Base-by-base conservation (phyloP, 2,113 vertebrate genomes). In the Dasypus novemcinctus region DNA sequence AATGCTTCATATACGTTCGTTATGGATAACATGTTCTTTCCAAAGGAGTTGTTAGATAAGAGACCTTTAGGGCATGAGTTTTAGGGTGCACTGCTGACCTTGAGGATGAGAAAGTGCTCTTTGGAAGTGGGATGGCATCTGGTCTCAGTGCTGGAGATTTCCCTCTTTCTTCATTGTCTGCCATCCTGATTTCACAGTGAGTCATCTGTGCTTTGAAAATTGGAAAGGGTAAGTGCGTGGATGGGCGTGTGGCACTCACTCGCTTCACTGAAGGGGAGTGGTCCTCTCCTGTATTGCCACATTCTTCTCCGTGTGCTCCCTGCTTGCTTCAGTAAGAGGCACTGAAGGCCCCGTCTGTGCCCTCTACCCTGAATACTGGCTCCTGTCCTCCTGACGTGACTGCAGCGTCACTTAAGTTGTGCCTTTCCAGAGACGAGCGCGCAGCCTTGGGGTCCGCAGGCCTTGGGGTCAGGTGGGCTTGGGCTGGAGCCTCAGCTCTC, bases 61-160 rank as follows among this genome's bases (percentile, higher is more conserved):
- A n/a, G 54, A 21, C 21, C n/a, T 2, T n/a, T n/a, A 33, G n/a
- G 31, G 64, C 5, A 0, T 91, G 25, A 7, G 57, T 97, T 83
- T 89, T 75, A 76, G 68, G 96, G 93, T 81, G 54, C 11, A 46
- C 78, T 87, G 92, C n/a, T n/a, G n/a, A n/a, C n/a, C n/a, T 43
- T 9, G 87, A 33, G 54, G 46, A 66, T 61, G 54, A 91, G 90
- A 36, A 95, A 54, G 78, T 93, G 43, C 91, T 17, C 57, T 36
- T 49, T 9, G 38, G 43, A 15, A 94, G 91, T 49, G 27, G 46
- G 68, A 2, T 95, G 95, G 83, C 64, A 9, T 95, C 92, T 38
- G 54, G 90, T 96, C 21, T 71, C 92, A 93, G 93, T 81, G 78
- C 85, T 96, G 79, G 59, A 43, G 21, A 31, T 71, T 7, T 94